Evolutionary conservation across 2,888 invertebrate genomes (phyloP).

Genomic region (Drosophila sordidapex): DNA sequence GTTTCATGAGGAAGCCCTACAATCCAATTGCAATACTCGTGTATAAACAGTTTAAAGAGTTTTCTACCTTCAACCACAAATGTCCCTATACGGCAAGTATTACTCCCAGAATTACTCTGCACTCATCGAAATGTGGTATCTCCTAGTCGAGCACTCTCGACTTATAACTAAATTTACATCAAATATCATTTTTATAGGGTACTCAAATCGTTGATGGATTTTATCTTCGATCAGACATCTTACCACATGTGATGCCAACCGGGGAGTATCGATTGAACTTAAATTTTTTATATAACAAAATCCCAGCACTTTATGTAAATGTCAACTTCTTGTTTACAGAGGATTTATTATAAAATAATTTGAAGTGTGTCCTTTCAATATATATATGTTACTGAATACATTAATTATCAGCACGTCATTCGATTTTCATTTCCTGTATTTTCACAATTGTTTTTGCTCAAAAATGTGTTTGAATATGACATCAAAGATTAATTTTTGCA

Average conservation of each 20-base stretch:
- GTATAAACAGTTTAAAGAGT: not conserved
- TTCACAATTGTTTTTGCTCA: too few relatives aligned
- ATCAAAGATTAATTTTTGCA: too few relatives aligned
- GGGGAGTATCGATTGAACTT: not conserved
- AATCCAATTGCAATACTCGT: rapidly evolving
- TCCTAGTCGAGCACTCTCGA: not conserved
- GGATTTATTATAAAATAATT: not conserved
- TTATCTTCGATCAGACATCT: not conserved
- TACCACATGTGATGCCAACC: not conserved
- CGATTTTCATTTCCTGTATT: too few relatives aligned
- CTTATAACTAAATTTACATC: not conserved
- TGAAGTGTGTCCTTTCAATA: not conserved
- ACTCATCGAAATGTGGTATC: not conserved
- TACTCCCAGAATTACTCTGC: not conserved
- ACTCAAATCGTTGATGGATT: not conserved
- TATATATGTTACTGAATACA: too few relatives aligned
- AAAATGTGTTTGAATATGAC: too few relatives aligned
- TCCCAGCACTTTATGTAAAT: not conserved
- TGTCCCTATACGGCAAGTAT: not conserved
- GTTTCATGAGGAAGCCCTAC: not conserved
- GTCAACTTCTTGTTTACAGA: not conserved
- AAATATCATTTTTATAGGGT: not conserved
- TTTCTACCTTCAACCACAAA: not conserved
- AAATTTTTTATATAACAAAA: not conserved
- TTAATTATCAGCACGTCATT: too few relatives aligned